Base-by-base conservation (phyloP, 1,140 invertebrate genomes). In the Goniozus legneri region DNA sequence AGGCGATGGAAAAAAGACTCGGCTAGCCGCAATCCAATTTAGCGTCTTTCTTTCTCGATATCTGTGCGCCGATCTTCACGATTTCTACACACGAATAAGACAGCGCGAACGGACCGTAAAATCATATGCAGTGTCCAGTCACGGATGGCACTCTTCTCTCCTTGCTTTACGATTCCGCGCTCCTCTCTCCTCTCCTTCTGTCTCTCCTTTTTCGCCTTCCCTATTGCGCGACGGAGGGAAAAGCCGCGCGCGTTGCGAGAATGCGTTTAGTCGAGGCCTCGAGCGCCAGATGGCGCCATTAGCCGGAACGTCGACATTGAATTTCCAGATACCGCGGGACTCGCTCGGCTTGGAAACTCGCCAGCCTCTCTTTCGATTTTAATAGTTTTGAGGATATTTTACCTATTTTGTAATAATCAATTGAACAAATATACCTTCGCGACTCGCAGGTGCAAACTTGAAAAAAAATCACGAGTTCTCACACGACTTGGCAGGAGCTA, bases 31-130 rank as follows among this genome's bases (percentile, higher is more conserved):
- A 73, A 74, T 76, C 71, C 67, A 75, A 76, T 75, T 75, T 74
- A 72, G 67, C 66, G 70, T 65, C 69, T n/a, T n/a, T n/a, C n/a
- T n/a, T n/a, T n/a, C n/a, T n/a, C 65, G 67, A 75, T 75, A 76
- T 76, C 74, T 68, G 69, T 61, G 61, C 64, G 63, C 72, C n/a
- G 71, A 76, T 76, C 74, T 76, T 76, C 71, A 76, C 72, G 73
- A 74, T 76, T 76, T 76, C 73, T 76, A 76, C 72, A 75, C 73
- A 76, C 70, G 72, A 71, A 70, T 70, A 72, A 69, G 71, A 70
- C 67, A 61, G 63, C 50, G 50, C 43, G 39, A 64, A 64, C 57
- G 59, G 62, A 67, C 62, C 73, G 71, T 76, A 67, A 73, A 75
- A 76, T 76, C 69, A 74, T 76, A 76, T 76, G 72, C 73, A 64